Percentiles rank a stretch among this genome's conserved stretches.
Evolutionary conservation across 37 sponge, comb jelly and placozoan genomes (phyloP).

Genomic region (Hexactinellida sp.): DNA sequence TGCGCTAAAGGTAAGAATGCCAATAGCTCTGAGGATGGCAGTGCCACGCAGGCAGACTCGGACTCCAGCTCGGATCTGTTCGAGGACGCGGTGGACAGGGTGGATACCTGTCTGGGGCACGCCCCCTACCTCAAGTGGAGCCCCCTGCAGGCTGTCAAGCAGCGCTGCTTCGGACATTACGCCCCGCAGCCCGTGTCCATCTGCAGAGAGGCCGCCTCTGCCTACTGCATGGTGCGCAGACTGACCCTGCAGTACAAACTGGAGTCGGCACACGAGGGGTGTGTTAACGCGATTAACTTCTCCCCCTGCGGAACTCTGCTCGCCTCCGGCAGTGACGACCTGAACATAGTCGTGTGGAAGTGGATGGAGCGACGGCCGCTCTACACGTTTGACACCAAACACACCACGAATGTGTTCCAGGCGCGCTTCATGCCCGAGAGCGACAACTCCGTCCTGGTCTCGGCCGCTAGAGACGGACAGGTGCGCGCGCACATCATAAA

Average conservation of each 20-base stretch:
- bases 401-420: constrained; percentile 79
- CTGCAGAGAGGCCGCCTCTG: background rate
- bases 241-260: constrained; percentile 33
- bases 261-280: constrained; percentile 49
- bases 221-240: constrained; percentile 22
- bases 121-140: background rate
- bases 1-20: background rate
- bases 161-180: background rate
- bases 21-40: background rate
- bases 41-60: background rate
- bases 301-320: constrained; percentile 42
- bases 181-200: background rate
- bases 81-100: background rate
- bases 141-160: background rate
- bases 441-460: constrained; percentile 49
- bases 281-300: constrained; percentile 76
- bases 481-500: constrained; percentile 35
- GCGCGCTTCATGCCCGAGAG: constrained; percentile 74
- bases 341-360: constrained; percentile 74
- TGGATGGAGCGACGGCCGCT: constrained; percentile 36
- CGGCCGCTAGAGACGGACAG: constrained; percentile 79
- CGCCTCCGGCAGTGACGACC: constrained; percentile 76
- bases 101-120: background rate
- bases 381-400: constrained; percentile 41
- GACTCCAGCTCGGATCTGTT: background rate